Percentiles rank a stretch among this genome's conserved stretches.
phyloP scores from a whole-genome alignment of 2,888 invertebrate species.

The Hirtodrosophila cameraria region DNA sequence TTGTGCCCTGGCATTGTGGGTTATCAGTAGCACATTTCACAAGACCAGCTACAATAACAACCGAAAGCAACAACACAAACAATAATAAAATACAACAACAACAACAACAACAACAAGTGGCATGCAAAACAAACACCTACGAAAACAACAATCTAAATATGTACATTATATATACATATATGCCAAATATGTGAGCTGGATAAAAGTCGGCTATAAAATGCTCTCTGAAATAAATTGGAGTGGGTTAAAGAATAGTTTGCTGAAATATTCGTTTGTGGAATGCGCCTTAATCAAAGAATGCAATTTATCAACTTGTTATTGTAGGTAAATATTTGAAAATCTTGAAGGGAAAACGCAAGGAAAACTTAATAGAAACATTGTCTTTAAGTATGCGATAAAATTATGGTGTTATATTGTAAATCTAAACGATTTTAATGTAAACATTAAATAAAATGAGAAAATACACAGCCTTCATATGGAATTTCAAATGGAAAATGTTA shows the following conservation, averaged over 20 bases:
- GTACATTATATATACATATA: background rate
- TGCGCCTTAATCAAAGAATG: slow-evolving; percentile 21
- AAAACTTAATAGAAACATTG: background rate
- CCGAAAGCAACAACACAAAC: slow-evolving; percentile 34
- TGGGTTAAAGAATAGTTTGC: background rate
- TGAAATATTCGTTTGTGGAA: background rate
- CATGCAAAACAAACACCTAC: slow-evolving; percentile 57
- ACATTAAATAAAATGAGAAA: too few relatives aligned
- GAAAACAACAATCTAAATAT: slow-evolving; percentile 55
- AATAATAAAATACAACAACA: slow-evolving; percentile 39
- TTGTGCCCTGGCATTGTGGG: slow-evolving; percentile 42
- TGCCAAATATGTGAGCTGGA: slow-evolving; percentile 6
- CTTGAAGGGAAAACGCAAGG: background rate
- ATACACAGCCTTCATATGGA: too few relatives aligned
- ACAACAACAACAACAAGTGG: slow-evolving; percentile 24
- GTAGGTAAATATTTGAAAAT: background rate
- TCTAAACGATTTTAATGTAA: background rate
- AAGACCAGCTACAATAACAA: slow-evolving; percentile 44
- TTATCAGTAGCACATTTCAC: slow-evolving; percentile 68
- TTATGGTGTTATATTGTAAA: too few relatives aligned
- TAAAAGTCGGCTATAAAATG: slow-evolving; percentile 39
- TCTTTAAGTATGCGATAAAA: background rate
- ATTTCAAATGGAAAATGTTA: too few relatives aligned
- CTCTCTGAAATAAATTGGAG: slow-evolving; percentile 5
- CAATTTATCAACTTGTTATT: slow-evolving; percentile 14